Base-by-base conservation (phyloP, 2,113 vertebrate species). In the Mesoclemmys tuberculata region DNA sequence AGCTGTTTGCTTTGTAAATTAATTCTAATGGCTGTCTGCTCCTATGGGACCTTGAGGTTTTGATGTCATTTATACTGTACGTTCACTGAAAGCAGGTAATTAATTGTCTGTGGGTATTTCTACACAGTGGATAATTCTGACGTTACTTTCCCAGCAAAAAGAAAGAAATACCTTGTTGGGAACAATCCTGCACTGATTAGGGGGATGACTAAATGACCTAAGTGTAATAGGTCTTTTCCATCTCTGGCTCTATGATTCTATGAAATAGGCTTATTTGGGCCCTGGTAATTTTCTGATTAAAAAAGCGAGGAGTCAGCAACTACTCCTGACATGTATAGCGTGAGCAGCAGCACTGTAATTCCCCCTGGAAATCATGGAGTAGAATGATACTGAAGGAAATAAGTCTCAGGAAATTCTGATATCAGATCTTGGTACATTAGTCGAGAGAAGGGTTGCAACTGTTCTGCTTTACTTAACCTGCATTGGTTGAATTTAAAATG, bases 31-130 rank as follows among this genome's bases (percentile, higher is more conserved):
- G 51, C 77, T 92, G 68, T 81, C 80, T 80, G 84, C 86, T 97
- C 93, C 79, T 94, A 77, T 89, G 93, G 81, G 88, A 98, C 96
- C 83, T 90, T 85, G 75, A 96, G 89, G 21, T 94, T 80, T 84
- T 84, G 77, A 35, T 24, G 87, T 93, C 68, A 90, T 64, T 80
- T 89, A 48, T 88, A 78, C 79, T 92, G 41, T 52, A 68, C 52
- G 2, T 85, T 96, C 94, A 75, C 85, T 96, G 81, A 86, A 93
- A 97, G 95, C 85, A 89, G 96, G 56, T 96, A 93, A 98, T 98
- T 97, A 93, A 98, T 98, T 98, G 97, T 95, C 84, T 88, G 90
- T 2, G 31, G 90, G 79, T 96, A 89, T 97, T 98, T 52, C 96
- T 95, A 92, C 88, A 95, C 93, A 80, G 54, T 82, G 94, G 89